Conservation (phyloP, 1,140 invertebrate species). For the Lordiphosa mommai region DNA sequence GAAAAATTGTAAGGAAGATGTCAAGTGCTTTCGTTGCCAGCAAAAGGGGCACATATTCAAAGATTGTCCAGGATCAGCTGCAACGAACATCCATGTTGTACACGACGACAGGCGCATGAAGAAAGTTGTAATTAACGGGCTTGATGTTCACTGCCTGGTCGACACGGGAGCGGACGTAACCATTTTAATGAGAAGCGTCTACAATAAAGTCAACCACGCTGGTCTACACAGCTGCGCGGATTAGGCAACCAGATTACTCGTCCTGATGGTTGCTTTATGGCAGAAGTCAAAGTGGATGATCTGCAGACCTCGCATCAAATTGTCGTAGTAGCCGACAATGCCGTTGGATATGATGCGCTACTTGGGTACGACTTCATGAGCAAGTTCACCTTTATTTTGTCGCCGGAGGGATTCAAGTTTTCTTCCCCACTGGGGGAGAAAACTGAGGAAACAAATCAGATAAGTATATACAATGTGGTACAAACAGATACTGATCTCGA, state of each 20-base stretch:
- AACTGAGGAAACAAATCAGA: neutral
- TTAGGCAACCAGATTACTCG: neutral
- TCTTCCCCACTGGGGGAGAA: neutral
- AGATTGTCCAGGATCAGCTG: too few species aligned
- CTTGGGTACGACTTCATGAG: neutral
- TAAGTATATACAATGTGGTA: slow-evolving; percentile 15
- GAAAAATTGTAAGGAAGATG: neutral
- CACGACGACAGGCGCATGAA: too few species aligned
- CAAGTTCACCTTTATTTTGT: neutral
- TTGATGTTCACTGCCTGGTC: neutral
- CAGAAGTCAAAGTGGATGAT: too few species aligned
- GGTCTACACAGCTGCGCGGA: neutral
- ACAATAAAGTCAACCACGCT: too few species aligned
- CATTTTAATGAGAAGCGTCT: too few species aligned
- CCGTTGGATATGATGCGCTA: neutral
- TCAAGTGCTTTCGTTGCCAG: slow-evolving; percentile 1
- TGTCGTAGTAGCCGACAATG: neutral
- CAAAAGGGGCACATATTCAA: too few species aligned
- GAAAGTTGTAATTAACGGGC: too few species aligned
- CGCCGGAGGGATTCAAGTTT: neutral
- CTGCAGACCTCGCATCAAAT: too few species aligned
- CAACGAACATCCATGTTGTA: too few species aligned
- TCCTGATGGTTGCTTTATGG: neutral
- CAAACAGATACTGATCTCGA: slow-evolving; percentile 4
- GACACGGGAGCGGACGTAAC: neutral